Percentiles rank a stretch among this genome's conserved stretches.
Evolutionary conservation across 2,797 vertebrate genomes (phyloP).

Genomic region (Ctenopoma kingsleyae): DNA sequence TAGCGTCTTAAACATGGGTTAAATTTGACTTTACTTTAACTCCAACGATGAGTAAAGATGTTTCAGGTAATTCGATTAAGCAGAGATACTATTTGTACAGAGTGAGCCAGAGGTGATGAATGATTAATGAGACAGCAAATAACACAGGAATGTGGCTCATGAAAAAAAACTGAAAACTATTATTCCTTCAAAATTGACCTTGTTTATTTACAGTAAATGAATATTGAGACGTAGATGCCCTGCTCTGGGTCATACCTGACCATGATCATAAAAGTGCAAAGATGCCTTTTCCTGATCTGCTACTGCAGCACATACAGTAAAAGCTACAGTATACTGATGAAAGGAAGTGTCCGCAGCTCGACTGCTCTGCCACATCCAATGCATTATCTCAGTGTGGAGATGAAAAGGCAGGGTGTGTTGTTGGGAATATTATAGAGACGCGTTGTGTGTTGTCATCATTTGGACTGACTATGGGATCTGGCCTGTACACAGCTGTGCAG

Average conservation of each 20-base stretch:
- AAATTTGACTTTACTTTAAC: constrained; percentile 65
- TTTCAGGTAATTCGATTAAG: constrained; percentile 72
- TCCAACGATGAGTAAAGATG: constrained; percentile 45
- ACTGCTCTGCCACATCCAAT: constrained; percentile 68
- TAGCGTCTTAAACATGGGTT: constrained; percentile 66
- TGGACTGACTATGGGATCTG: constrained; percentile 63
- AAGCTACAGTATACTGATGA: constrained; percentile 63
- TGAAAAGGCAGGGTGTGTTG: constrained; percentile 68
- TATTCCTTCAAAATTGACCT: constrained; percentile 27
- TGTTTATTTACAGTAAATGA: constrained; percentile 14
- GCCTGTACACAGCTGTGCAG: constrained; percentile 69
- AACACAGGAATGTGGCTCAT: constrained; percentile 45
- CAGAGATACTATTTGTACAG: constrained; percentile 52
- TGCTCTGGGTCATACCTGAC: constrained; percentile 22
- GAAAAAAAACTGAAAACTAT: constrained; percentile 39
- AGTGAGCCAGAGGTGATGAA: constrained; percentile 47
- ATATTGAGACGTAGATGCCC: constrained; percentile 18
- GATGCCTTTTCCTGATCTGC: constrained; percentile 21
- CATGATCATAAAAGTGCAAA: constrained; percentile 42
- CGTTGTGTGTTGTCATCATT: constrained; percentile 75
- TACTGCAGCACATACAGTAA: constrained; percentile 42
- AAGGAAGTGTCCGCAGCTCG: constrained; percentile 64
- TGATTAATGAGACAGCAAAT: constrained; percentile 61
- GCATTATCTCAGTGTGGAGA: constrained; percentile 71
- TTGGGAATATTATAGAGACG: constrained; percentile 74